Base-by-base conservation (phyloP, 2,888 invertebrate genomes). In the Dorcus parallelipipedus region DNA sequence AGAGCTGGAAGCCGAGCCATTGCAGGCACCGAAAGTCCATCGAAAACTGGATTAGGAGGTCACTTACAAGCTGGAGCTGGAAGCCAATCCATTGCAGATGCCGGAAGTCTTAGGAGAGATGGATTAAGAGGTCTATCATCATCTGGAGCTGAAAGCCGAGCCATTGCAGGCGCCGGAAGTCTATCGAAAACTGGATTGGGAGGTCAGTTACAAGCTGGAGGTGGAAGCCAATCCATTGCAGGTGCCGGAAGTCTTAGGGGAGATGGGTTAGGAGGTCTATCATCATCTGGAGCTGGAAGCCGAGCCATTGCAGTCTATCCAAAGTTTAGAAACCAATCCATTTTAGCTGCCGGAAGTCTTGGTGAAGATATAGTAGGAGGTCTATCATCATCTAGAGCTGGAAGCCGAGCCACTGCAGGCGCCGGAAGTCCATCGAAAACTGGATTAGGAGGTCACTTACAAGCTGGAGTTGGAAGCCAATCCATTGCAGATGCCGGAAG, bases 121-220 rank as follows among this genome's bases (percentile, higher is more conserved):
- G 52, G 52, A 14, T 48, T 55, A 47, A 48, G 38, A 40, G 59
- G 59, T 26, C 14, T 14, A 1, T 14, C 1, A 40, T 52, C 52
- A 23, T 51, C 59, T 14, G 59, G 52, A 14, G 51, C 55, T 33
- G 52, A 50, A 48, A 41, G 52, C n/a, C 42, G 52, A 23, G 52
- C 52, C 17, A 43, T 17, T 5, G 49, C 49, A 23, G 49, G 43
- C 9, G 17, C 50, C 10, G 54, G 54, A n/a, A 14, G 39, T 40
- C 51, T 20, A 5, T 3, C 26, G 4, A 26, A 26, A 4, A 4
- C 2, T 5, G 20, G 17, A 1, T 52, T 52, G 7, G 53, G 53
- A 38, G 5, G 26, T 26, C 54, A 2, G 33, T 40, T 6, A 14
- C 49, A 38, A 10, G 49, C 47, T 10, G 45, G 43, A n/a, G 49